A percentile compares a stretch with the other conserved stretches of the same genome.
These are phyloP conservation scores for Scolopax bukidnonensis DNA, from an alignment of 2,797 vertebrate genomes.

Conservation along the genomic window DNA sequence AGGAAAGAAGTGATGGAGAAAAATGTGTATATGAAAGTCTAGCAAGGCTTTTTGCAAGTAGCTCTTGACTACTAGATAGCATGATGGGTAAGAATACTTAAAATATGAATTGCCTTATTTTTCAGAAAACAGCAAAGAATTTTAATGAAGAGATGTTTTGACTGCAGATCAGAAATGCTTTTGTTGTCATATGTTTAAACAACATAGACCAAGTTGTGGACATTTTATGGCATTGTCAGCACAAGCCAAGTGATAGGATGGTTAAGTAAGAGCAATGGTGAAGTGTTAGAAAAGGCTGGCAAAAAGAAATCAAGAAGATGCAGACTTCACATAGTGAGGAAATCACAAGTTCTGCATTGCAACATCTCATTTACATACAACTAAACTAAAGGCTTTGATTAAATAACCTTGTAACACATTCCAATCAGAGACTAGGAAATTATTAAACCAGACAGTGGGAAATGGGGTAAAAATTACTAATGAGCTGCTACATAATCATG, in stretches of 20 bases:
- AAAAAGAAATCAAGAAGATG: background rate
- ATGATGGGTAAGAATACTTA: background rate
- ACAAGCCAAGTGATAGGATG: background rate
- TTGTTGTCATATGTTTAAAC: background rate
- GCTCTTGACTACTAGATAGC: background rate
- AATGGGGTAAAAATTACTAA: background rate
- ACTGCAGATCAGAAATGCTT: background rate
- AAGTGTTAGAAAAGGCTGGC: background rate
- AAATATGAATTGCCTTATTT: background rate
- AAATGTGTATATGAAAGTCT: background rate
- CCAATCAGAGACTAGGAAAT: background rate
- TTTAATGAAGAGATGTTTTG: background rate
- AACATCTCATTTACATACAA: background rate
- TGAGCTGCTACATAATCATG: background rate
- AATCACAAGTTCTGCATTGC: background rate
- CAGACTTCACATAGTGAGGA: background rate
- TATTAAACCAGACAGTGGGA: slow-evolving; percentile 2
- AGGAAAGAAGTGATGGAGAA: background rate
- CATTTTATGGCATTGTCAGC: background rate
- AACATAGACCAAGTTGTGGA: background rate
- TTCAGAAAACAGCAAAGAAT: background rate
- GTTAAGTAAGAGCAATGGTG: background rate
- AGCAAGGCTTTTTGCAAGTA: background rate
- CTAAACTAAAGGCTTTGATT: background rate
- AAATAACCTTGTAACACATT: background rate